phyloP scores from a whole-genome alignment of 2,113 vertebrate species.

The Sylvilagus bachmani region DNA sequence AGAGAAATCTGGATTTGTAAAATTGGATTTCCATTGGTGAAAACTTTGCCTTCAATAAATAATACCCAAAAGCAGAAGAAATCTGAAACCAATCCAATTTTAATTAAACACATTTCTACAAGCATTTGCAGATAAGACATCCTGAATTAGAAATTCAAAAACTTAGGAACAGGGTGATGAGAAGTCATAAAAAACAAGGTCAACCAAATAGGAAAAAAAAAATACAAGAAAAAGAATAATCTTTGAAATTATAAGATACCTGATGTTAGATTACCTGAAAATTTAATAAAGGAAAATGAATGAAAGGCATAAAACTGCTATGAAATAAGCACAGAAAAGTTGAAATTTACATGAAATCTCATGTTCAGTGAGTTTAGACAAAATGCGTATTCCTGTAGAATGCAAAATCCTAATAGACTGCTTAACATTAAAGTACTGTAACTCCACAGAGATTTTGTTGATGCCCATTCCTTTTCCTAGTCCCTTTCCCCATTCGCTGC shows the following conservation, averaged over 20 bases:
- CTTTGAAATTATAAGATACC: neutral
- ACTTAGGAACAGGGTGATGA: neutral
- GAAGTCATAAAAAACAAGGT: neutral
- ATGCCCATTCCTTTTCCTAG: neutral
- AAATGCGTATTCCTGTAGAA: neutral
- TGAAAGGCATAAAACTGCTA: neutral
- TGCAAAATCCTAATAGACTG: neutral
- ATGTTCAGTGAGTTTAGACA: neutral
- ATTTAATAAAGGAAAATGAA: neutral
- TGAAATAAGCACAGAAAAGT: conserved; percentile 2
- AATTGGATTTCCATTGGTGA: conserved; percentile 56
- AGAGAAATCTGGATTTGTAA: conserved; percentile 26
- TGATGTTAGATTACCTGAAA: neutral
- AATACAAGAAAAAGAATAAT: neutral
- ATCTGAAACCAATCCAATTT: neutral
- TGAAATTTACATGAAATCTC: neutral
- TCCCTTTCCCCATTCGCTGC: neutral
- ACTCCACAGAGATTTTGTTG: neutral
- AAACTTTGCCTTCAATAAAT: neutral
- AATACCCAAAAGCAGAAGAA: conserved; percentile 9
- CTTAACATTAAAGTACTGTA: neutral
- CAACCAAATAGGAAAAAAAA: neutral
- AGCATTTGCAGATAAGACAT: neutral
- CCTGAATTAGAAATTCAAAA: conserved; percentile 47
- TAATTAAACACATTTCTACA: conserved; percentile 34